These are phyloP conservation scores for Coptodon rendalli DNA, from an alignment of 2,113 vertebrate species.

Conservation along the genomic window DNA sequence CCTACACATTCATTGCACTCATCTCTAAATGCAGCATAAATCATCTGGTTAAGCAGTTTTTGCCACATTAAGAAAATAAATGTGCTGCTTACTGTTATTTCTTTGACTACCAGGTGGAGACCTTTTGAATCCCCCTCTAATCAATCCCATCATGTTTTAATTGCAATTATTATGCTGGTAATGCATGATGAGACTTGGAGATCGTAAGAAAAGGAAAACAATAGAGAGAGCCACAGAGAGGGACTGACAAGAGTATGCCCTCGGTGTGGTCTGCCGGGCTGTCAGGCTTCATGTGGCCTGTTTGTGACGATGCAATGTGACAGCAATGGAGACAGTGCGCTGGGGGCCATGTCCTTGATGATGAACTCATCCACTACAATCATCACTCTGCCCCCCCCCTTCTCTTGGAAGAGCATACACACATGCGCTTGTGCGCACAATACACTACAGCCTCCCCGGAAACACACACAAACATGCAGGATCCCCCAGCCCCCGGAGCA, in stretches of 20 bases:
- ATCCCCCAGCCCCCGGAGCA: slow-evolving; percentile 61
- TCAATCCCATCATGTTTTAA: background rate
- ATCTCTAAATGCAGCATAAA: background rate
- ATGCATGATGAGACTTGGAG: background rate
- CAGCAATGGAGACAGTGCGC: slow-evolving; percentile 58
- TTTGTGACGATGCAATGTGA: slow-evolving; percentile 63
- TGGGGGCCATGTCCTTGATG: slow-evolving; percentile 64
- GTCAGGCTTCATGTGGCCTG: slow-evolving; percentile 47
- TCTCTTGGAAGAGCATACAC: background rate
- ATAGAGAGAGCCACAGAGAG: background rate
- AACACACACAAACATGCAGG: background rate
- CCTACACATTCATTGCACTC: background rate
- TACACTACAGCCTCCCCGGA: background rate
- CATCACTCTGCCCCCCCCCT: slow-evolving; percentile 4
- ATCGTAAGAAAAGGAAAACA: slow-evolving; percentile 4
- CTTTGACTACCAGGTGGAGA: background rate
- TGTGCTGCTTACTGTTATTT: background rate
- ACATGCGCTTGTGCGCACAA: background rate
- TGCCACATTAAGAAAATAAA: background rate
- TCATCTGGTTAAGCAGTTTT: background rate
- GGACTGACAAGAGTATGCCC: slow-evolving; percentile 8
- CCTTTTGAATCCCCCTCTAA: background rate
- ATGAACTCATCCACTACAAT: slow-evolving; percentile 55
- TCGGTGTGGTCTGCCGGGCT: slow-evolving; percentile 28
- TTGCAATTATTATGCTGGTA: background rate